A percentile compares a stretch with the other conserved stretches of the same genome.
Conservation (phyloP, 2,888 invertebrate genomes). For the Tupiocoris notatus region DNA sequence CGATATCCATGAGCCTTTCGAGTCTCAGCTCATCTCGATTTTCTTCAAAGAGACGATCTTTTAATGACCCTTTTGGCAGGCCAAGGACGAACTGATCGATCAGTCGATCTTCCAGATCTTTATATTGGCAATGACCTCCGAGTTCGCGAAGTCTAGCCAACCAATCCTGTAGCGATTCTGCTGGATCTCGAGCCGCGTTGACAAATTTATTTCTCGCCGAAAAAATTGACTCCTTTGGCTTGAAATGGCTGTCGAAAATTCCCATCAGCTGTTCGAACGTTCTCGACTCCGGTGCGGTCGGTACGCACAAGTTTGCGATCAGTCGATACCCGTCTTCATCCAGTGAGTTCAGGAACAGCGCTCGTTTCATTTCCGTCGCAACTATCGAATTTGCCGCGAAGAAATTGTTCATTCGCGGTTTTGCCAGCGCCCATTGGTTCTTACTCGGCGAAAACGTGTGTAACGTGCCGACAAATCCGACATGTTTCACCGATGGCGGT, state of each 20-base stretch:
- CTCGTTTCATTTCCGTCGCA: neutral
- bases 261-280: neutral
- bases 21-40: neutral
- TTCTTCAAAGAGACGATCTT: slow-evolving; percentile 18
- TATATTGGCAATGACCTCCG: neutral
- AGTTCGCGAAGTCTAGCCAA: slow-evolving; percentile 5
- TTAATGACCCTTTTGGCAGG: neutral
- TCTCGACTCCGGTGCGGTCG: slow-evolving; percentile 2
- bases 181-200: slow-evolving; percentile 1
- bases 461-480: slow-evolving; percentile 1
- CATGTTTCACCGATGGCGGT: no score
- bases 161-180: neutral
- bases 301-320: slow-evolving; percentile 8
- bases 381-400: slow-evolving; percentile 10
- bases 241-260: slow-evolving; percentile 1
- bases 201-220: neutral
- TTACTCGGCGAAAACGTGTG: neutral
- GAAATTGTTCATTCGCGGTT: slow-evolving; percentile 12
- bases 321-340: slow-evolving; percentile 7
- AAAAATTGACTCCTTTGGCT: slow-evolving; percentile 3
- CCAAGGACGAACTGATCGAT: slow-evolving; percentile 6
- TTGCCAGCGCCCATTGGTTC: neutral
- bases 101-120: neutral
- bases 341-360: slow-evolving; percentile 14
- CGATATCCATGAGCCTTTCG: neutral